Evolutionary conservation across 2,113 vertebrate species (phyloP), one percentile per base, ranked within the genome.

Genomic region (Dermatemys mawii): DNA sequence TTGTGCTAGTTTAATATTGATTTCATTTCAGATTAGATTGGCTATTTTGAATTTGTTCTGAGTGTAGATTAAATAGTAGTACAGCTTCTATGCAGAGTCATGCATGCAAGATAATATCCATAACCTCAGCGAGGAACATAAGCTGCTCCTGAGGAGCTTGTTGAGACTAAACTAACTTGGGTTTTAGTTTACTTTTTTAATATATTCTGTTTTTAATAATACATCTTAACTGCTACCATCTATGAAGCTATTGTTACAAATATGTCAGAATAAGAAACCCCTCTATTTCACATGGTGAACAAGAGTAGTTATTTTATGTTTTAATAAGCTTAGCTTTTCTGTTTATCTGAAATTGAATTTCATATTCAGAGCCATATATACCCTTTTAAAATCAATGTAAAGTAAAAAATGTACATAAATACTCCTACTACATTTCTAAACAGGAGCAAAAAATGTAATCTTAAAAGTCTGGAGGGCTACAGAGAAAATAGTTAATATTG

Each of bases 261-360:
- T 91, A 10, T 70, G n/a, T 9, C 55, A 27, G 50, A 81, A 12
- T 60, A 54, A 83, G 38, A 10, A 50, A 83, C 50, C 29, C 17
- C 5, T 91, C 81, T 22, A 49, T 73, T 90, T 86, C 41, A 41
- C 35, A 10, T 5, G 57, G 53, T 81, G 88, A 93, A 49, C 53
- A 85, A 73, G n/a, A 32, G 7, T 32, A 27, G 50, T 86, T 86
- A 46, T 38, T 49, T 22, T 60, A 5, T 79, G 2, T 14, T 53
- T 81, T 87, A 55, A 6, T 91, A 80, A 80, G 73, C 51, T 53
- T 63, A 89, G 46, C 3, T 82, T 89, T 92, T 87, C n/a, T 85
- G 32, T 22, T 57, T 2, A 41, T 85, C 17, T 91, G 75, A n/a
- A 87, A 82, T 41, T 41, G 22, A 41, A 41, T 73, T 41, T 41